Conservation (phyloP, 2,888 invertebrate genomes). For the Eilema griseolum region DNA sequence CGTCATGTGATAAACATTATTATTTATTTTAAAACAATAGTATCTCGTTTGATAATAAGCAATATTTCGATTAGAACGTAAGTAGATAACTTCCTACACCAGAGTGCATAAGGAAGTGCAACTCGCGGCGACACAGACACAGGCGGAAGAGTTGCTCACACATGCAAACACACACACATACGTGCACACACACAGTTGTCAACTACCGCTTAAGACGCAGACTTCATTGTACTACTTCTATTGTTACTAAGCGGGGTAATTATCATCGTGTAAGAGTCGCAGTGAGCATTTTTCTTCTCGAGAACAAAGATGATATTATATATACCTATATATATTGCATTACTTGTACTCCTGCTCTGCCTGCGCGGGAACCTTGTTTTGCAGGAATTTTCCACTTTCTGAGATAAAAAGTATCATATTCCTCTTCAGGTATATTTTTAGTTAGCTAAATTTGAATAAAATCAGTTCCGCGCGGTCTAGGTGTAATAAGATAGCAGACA, state of each 20-base stretch:
- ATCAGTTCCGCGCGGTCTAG: background rate
- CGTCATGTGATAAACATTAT: background rate
- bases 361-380: background rate
- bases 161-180: slow-evolving; percentile 20
- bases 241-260: background rate
- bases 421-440: background rate
- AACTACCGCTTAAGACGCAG: slow-evolving; percentile 39
- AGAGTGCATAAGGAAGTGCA: slow-evolving; percentile 45
- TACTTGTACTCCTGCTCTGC: background rate
- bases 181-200: slow-evolving; percentile 8
- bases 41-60: background rate
- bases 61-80: slow-evolving; percentile 8
- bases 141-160: slow-evolving; percentile 29
- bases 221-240: slow-evolving; percentile 7
- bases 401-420: background rate
- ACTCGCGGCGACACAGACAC: slow-evolving; percentile 18
- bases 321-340: background rate
- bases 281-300: background rate
- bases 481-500: background rate
- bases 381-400: background rate
- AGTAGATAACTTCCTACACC: slow-evolving; percentile 35
- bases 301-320: background rate
- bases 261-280: background rate
- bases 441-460: background rate
- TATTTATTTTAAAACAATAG: background rate